Percentiles rank a stretch among this genome's conserved stretches.
Conservation (phyloP, 2,888 invertebrate genomes). For the Tipula lateralis region DNA sequence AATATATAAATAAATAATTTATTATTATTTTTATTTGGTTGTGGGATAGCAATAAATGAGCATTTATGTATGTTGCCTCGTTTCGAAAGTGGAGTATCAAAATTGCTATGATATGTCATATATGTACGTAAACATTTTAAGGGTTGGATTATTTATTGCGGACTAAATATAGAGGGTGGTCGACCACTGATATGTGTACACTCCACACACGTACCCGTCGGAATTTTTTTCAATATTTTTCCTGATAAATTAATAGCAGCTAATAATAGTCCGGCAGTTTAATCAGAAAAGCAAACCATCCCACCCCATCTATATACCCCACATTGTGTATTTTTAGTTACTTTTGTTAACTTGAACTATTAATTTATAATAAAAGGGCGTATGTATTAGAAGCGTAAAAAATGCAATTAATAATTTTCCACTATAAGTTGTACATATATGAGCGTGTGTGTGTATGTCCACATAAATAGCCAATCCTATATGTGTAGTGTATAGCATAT, state of each 20-base stretch:
- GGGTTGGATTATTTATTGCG: background rate
- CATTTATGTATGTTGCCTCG: background rate
- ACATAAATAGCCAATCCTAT: background rate
- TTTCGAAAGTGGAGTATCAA: background rate
- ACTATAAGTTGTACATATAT: background rate
- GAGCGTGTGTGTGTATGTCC: background rate
- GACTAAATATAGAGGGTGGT: conserved; percentile 13
- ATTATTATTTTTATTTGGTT: background rate
- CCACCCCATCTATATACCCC: too few relatives aligned
- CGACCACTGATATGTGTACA: background rate
- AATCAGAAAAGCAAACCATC: background rate
- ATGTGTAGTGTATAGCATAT: background rate
- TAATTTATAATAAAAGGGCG: conserved; percentile 19
- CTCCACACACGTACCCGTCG: background rate
- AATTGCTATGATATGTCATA: background rate
- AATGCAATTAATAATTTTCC: conserved; percentile 24
- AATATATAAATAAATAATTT: background rate
- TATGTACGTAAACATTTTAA: background rate
- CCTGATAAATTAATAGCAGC: conserved; percentile 14
- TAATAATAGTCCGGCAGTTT: conserved; percentile 15
- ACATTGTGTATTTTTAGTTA: background rate
- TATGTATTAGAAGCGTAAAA: background rate
- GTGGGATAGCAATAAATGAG: background rate
- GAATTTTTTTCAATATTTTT: conserved; percentile 6
- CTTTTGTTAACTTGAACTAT: background rate